Evolutionary conservation across 2,113 vertebrate species (phyloP), one percentile per base, ranked within the genome.

Genomic region (Centrocercus urophasianus): DNA sequence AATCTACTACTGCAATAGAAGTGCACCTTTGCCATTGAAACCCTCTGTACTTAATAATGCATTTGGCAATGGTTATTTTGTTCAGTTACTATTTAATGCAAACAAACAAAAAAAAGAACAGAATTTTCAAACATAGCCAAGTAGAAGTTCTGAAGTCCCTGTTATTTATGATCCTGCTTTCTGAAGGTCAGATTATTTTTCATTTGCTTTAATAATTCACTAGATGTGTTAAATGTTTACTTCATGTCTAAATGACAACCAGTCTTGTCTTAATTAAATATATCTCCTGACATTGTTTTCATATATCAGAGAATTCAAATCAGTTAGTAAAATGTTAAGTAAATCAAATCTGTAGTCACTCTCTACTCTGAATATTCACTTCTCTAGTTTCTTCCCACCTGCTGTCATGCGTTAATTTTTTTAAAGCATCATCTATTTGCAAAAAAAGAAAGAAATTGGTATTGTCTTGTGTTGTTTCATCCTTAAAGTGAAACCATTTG

Each of bases 401-500:
- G 99, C 99, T 99, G 99, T 98, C 98, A 94, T 97, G 97, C 98
- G 98, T 98, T 98, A 99, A 98, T 97, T 98, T 98, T 98, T 98
- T 99, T 98, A 98, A 99, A 98, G 97, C 97, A 98, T 97, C 97
- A 97, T 97, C 97, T 98, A 98, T 98, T 98, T 97, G 98, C 94
- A 96, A 97, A 98, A 97, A 97, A 97, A 70, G 93, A 96, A 97
- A 97, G 96, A 97, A 98, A 99, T 98, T 98, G 97, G 97, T 98
- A 98, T 98, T 98, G 98, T 99, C 98, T 98, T 98, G 93, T 98
- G 97, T 97, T 98, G 98, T 98, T 99, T 99, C 98, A 99, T 99
- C 97, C 98, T 98, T 98, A 98, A 98, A 98, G 98, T 92, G 98
- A 99, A 99, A 98, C 98, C 97, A 99, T 99, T 99, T 99, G 98